Evolutionary conservation across 1,140 invertebrate species (phyloP), one percentile per base, ranked within the genome.

Genomic region (Agrilus planipennis): DNA sequence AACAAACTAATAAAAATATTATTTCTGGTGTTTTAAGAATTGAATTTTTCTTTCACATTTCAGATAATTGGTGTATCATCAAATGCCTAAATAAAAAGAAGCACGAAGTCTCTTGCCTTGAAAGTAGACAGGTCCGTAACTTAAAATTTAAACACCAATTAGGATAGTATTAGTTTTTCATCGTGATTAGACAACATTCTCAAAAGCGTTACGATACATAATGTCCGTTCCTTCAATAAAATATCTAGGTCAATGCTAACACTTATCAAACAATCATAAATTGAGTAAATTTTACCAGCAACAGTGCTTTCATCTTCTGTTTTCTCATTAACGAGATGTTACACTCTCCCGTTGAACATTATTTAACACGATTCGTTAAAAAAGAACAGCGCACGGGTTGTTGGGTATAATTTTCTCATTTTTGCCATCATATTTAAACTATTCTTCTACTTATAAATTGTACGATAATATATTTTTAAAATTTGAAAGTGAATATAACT

Each of bases 221-320:
- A 29, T 38, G 40, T 36, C 25, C 28, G 40, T 41, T 40, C n/a
- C n/a, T 39, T 19, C 37, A 40, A 35, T 45, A 45, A 40, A 41
- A 45, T 44, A 44, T 22, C 39, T 32, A 40, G 36, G 41, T 35
- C 37, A 40, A 32, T 34, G 36, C 43, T 45, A 45, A 45, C 43
- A 45, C 43, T 45, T 45, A 44, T 29, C 27, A 39, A 40, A 45
- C 40, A 29, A 40, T 45, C 43, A 41, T 40, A 45, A 37, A 45
- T 45, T 41, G 36, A 18, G 11, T 34, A 44, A 32, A 28, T 28
- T n/a, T 36, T 42, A 42, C 41, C 20, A 42, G 37, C 28, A 38
- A 44, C 27, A 12, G 18, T 28, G 17, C 25, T 39, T 29, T 16
- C 4, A 18, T 39, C 15, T 10, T 21, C 5, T 9, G 5, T 19